These are phyloP conservation scores for Centropristis striata DNA, from an alignment of 2,113 vertebrate genomes.

Conservation along the genomic window DNA sequence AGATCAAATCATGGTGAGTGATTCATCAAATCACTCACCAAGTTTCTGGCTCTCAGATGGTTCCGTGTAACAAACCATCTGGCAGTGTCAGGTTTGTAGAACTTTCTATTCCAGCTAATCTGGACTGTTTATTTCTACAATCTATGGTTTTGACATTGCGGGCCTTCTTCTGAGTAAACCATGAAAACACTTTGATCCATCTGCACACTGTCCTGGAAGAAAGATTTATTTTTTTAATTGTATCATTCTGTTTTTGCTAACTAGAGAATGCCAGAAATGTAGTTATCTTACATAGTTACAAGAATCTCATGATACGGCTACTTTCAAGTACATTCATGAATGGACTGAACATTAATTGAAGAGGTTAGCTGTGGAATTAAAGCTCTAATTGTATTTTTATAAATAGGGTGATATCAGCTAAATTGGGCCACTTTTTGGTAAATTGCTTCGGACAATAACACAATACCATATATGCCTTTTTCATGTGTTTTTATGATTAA, in stretches of 20 bases:
- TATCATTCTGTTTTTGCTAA: neutral
- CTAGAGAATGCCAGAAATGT: neutral
- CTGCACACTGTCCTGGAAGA: neutral
- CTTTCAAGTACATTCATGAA: slow-evolving; percentile 4
- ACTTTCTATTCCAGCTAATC: neutral
- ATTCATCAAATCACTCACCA: too few relatives aligned
- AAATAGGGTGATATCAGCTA: too few relatives aligned
- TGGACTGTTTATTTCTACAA: neutral
- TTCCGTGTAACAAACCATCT: too few relatives aligned
- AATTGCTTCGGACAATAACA: too few relatives aligned
- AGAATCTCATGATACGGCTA: neutral
- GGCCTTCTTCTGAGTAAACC: neutral
- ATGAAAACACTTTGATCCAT: neutral
- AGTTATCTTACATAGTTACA: too few relatives aligned
- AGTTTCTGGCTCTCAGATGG: too few relatives aligned
- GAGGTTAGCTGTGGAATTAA: neutral
- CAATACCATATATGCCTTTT: too few relatives aligned
- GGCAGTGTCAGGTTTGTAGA: too few relatives aligned
- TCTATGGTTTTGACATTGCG: neutral
- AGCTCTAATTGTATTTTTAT: too few relatives aligned
- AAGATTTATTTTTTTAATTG: neutral
- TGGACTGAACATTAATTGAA: neutral
- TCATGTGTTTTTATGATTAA: too few relatives aligned
- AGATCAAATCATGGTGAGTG: too few relatives aligned
- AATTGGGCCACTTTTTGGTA: too few relatives aligned